Evolutionary conservation across 2,888 invertebrate genomes (phyloP), one percentile per base, ranked within the genome.

Genomic region (Apotomis betuletana): DNA sequence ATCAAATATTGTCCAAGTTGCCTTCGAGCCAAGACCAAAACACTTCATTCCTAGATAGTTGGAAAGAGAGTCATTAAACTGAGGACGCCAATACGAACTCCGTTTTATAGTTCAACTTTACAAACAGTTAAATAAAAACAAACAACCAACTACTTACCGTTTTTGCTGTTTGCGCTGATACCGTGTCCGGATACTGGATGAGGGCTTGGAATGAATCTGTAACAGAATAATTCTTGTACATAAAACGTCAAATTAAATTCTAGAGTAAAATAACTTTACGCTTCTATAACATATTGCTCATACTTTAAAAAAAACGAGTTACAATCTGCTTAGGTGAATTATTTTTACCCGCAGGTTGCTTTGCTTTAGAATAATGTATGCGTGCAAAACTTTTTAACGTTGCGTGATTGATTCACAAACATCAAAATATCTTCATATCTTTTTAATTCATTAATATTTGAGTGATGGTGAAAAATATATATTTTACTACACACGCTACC

Each of bases 121-220:
- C 83, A 87, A 90, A 90, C 86, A 83, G 87, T 88, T 87, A 88
- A 89, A 90, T 89, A 89, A 88, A 91, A 91, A 88, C 86, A 88
- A 87, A 84, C 79, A 87, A 87, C 83, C 84, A 80, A 83, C 80
- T 87, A 95, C 96, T 96, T 91, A 97, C 97, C 94, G 96, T 95
- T 95, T 99, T 99, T 85, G 99, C 99, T 84, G 98, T 96, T 93
- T 99, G 99, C 80, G 99, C 99, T 80, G 98, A 97, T 87, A 97
- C 96, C 77, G 99, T 97, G 94, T 99, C 99, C 81, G 98, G 97
- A 93, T 99, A 99, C 94, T 99, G 99, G 91, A 99, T 98, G 87
- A 99, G 96, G 78, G 99, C 99, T 96, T 99, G 98, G 96, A 98
- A 98, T 93, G 97, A 97, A 94, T 97, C 98, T 98, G 95, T 79